Evolutionary conservation across 2,888 invertebrate species (phyloP), one percentile per base, ranked within the genome.

Genomic region (Drosophila silvestris): DNA sequence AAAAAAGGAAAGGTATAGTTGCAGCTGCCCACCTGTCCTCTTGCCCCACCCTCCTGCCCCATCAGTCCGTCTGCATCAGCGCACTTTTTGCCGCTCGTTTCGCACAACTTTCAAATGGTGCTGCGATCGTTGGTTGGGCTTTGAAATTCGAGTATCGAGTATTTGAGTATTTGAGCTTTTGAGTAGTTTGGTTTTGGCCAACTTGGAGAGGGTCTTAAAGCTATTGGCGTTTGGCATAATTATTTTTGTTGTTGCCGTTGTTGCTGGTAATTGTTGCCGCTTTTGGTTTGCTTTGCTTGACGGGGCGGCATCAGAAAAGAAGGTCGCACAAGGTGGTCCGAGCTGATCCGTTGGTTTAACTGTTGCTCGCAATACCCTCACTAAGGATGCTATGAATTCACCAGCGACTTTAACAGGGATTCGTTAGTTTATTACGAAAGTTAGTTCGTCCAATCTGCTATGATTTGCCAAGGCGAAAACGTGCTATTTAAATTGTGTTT

Each of bases 321-420:
- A 91, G 92, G 91, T 91, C 92, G 86, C 90, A 90, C 91, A 91
- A 91, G 90, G 89, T 92, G 92, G 90, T 91, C 91, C 74, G 73
- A 78, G 67, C 56, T 82, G 71, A 78, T 71, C 77, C 52, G 61
- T 56, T 65, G 66, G 58, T 52, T 44, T 58, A 73, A 72, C 67
- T 72, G 66, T 70, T 74, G 44, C 59, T 75, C 10, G 2, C 44
- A 30, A 28, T 81, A 71, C 66, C 19, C 59, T 74, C 61, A 56
- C 51, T 35, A n/a, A 19, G 59, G 54, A 33, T 77, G 41, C 3
- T 22, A 12, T 19, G 35, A 5, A 10, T 58, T 32, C 10, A 44
- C 1, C 22, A 22, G 16, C n/a, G 12, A 58, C n/a, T n/a, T 58
- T n/a, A 41, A 16, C n/a, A 26, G 22, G n/a, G 4, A 33, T n/a